Percentiles rank a stretch among this genome's conserved stretches.
phyloP scores from a whole-genome alignment of 2,888 invertebrate species.

The Dryocosmus kuriphilus region DNA sequence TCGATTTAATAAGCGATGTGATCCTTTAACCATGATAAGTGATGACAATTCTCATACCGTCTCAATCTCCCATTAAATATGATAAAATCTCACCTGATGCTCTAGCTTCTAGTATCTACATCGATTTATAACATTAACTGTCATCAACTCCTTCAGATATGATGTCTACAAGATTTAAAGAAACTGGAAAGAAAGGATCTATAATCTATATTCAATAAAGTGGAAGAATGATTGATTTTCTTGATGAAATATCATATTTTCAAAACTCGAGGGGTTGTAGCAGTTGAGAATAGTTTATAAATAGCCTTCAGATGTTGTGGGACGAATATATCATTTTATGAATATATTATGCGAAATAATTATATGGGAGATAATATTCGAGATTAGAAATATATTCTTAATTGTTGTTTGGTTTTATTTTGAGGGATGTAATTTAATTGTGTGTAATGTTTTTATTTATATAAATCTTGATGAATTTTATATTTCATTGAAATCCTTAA shows the following conservation, averaged over 20 bases:
- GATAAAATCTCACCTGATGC: constrained; percentile 6
- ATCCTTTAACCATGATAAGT: neutral
- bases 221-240: neutral
- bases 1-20: neutral
- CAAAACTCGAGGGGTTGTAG: neutral
- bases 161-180: neutral
- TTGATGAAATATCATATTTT: neutral
- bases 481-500: neutral
- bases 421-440: too few species aligned
- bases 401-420: neutral
- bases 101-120: neutral
- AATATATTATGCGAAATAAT: neutral
- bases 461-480: too few species aligned
- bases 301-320: neutral
- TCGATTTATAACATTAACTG: neutral
- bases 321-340: neutral
- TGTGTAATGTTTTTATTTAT: too few species aligned
- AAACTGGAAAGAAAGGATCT: neutral
- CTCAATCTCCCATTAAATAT: neutral
- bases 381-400: too few species aligned
- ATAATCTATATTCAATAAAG: neutral
- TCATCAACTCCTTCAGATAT: neutral
- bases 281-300: neutral
- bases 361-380: too few species aligned
- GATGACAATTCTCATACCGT: neutral